These are phyloP conservation scores for Drosophila paranaensis DNA, from an alignment of 2,888 invertebrate genomes.

Conservation along the genomic window DNA sequence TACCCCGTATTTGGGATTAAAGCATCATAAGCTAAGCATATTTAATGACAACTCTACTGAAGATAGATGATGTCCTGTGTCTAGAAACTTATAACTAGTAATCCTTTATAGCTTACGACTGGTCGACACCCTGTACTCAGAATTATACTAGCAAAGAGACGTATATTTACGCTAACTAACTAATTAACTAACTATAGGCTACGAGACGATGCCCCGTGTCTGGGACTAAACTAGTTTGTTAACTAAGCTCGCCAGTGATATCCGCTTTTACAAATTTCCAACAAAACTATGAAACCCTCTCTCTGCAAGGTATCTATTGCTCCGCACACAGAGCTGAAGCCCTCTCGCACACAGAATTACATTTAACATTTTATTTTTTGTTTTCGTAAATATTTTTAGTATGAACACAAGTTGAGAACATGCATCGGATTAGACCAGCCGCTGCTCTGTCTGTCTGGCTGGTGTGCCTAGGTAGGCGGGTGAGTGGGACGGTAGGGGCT, in stretches of 20 bases:
- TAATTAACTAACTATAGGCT: background rate
- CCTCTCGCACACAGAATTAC: background rate
- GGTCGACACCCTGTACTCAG: background rate
- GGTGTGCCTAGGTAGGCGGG: background rate
- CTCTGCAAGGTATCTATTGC: background rate
- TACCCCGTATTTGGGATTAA: no score
- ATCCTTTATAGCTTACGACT: background rate
- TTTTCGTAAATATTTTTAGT: conserved; percentile 8
- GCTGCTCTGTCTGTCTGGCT: conserved; percentile 7
- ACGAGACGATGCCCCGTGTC: background rate
- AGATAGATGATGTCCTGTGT: background rate
- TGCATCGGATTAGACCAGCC: conserved; percentile 23
- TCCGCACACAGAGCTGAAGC: background rate
- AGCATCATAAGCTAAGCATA: no score
- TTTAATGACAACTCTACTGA: no score
- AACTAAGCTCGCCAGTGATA: background rate
- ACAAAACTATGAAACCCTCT: background rate
- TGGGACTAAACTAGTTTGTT: background rate
- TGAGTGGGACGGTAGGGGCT: conserved; percentile 5
- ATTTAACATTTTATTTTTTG: background rate
- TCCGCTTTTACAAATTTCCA: background rate
- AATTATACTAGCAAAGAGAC: background rate
- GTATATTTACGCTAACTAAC: background rate
- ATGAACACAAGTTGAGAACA: conserved; percentile 8
- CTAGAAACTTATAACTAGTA: background rate